These are phyloP conservation scores for Macrosiphum euphorbiae DNA, from an alignment of 2,888 invertebrate genomes.

Conservation along the genomic window DNA sequence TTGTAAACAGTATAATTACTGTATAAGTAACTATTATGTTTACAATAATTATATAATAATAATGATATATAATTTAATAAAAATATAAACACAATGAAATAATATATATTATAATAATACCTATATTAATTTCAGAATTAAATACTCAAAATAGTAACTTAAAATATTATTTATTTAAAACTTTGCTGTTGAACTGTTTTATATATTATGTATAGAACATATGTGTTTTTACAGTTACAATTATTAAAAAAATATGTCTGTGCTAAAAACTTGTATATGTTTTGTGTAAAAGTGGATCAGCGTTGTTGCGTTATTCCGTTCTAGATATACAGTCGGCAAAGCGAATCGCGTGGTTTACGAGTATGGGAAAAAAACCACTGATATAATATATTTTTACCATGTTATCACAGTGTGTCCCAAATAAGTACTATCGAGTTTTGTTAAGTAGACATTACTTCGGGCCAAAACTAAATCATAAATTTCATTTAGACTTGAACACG, in stretches of 20 bases:
- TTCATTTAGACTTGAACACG: not conserved
- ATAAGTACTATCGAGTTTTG: not conserved
- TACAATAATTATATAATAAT: not conserved
- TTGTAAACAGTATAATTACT: not conserved
- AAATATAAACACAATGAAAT: not conserved
- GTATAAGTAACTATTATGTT: not conserved
- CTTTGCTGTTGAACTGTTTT: not conserved
- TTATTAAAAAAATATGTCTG: constrained; percentile 31
- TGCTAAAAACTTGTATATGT: constrained; percentile 46
- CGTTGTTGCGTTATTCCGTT: constrained; percentile 48
- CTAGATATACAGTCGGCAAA: constrained; percentile 51
- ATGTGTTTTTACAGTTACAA: constrained; percentile 9
- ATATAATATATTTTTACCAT: constrained; percentile 46
- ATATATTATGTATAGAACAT: constrained; percentile 12
- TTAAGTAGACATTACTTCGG: constrained; percentile 15
- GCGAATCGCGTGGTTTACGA: constrained; percentile 55
- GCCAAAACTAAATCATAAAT: constrained; percentile 16
- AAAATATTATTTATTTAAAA: not conserved
- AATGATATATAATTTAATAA: not conserved
- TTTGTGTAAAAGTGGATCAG: constrained; percentile 60
- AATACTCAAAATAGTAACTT: not conserved
- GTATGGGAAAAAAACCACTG: constrained; percentile 23
- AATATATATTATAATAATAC: no score
- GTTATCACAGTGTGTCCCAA: constrained; percentile 19
- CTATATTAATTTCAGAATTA: no score